Conservation (phyloP, 2,113 vertebrate genomes). For the Cheirogaleus medius region DNA sequence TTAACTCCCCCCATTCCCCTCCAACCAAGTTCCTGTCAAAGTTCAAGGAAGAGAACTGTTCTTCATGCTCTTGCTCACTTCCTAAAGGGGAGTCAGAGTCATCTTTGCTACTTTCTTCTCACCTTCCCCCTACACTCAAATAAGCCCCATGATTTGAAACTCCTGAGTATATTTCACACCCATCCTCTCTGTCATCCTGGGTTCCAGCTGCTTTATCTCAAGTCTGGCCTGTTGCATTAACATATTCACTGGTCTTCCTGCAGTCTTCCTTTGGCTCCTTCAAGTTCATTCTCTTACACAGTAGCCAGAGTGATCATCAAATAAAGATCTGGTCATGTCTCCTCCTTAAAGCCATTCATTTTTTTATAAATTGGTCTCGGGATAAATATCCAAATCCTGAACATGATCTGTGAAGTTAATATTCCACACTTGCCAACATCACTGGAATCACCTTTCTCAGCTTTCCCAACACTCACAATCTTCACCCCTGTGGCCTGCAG, state of each 20-base stretch:
- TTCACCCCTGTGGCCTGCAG: not conserved
- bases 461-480: not conserved
- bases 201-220: not conserved
- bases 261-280: not conserved
- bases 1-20: not conserved
- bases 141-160: not conserved
- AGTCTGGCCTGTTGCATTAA: not conserved
- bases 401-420: not conserved
- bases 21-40: not conserved
- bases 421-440: not conserved
- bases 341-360: not conserved
- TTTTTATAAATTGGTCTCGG: not conserved
- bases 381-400: not conserved
- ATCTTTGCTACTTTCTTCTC: not conserved
- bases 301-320: not conserved
- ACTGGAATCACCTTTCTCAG: not conserved
- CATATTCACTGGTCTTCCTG: not conserved
- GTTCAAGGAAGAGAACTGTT: not conserved
- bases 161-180: not conserved
- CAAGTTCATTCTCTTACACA: not conserved
- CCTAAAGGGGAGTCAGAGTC: not conserved
- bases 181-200: not conserved
- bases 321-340: not conserved
- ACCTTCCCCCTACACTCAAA: not conserved
- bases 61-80: not conserved